These are phyloP conservation scores for Rachycentron canadum DNA, from an alignment of 2,797 vertebrate species.

Conservation along the genomic window DNA sequence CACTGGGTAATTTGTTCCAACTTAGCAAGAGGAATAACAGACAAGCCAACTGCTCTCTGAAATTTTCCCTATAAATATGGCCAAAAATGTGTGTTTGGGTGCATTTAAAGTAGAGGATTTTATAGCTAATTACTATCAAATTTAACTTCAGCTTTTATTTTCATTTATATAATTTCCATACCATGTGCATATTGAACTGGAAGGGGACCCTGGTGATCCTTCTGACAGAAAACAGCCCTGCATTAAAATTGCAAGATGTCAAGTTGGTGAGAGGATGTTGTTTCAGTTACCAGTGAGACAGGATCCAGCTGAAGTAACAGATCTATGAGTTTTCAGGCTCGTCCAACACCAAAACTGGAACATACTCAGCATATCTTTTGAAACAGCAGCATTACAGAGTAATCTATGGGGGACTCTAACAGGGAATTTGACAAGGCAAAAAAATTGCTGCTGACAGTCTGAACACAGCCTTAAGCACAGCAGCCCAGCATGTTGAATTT, in stretches of 20 bases:
- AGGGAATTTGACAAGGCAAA: too few species aligned
- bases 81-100: neutral
- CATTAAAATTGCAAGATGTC: neutral
- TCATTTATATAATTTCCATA: neutral
- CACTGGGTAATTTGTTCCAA: slow-evolving; percentile 49
- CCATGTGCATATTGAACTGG: neutral
- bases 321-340: neutral
- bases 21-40: slow-evolving; percentile 38
- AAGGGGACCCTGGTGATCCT: neutral
- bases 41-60: slow-evolving; percentile 13
- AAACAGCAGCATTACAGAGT: too few species aligned
- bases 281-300: neutral
- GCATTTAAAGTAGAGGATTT: neutral
- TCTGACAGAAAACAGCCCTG: neutral
- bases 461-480: neutral
- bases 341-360: neutral
- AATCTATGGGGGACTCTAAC: too few species aligned
- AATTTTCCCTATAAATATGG: neutral
- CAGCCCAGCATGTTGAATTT: neutral
- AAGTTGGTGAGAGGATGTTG: neutral
- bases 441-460: too few species aligned
- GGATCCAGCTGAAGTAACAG: neutral
- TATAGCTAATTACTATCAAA: neutral
- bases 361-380: too few species aligned
- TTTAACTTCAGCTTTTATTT: neutral